Evolutionary conservation across 2,888 invertebrate genomes (phyloP), one percentile per base, ranked within the genome.

Genomic region (Nomada flava): DNA sequence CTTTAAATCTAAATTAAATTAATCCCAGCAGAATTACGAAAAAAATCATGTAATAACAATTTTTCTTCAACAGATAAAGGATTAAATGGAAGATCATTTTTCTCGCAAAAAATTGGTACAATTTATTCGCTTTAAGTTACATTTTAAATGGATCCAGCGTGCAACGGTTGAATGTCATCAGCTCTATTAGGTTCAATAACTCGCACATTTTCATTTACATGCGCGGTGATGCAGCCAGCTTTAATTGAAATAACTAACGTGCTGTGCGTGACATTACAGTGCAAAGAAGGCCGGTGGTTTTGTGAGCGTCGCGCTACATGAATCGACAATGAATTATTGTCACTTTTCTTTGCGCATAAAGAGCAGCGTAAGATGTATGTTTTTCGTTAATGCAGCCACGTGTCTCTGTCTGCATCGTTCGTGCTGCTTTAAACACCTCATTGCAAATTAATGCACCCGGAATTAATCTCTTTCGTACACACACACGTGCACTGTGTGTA

Each of bases 211-310:
- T 67, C 72, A 81, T 74, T 85, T 74, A 64, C 76, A 78, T 77
- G 75, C 82, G 20, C 50, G 13, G 42, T 62, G 63, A 82, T 77
- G 70, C 64, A 65, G 73, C 26, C 52, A n/a, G n/a, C 7, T 70
- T 67, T 85, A 83, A 89, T 89, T 89, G 83, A 86, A 88, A 89
- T 84, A 84, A 87, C 36, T 71, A 69, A 83, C 85, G 64, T 73
- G 79, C 65, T 68, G 23, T 44, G 67, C 59, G 71, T 82, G 77
- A 77, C 73, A 74, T 76, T 79, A 76, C 60, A 60, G 67, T 44
- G 29, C 9, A 53, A 15, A 77, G 84, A 89, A 87, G 87, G 88
- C 73, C 80, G 78, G 59, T 52, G 55, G 50, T 63, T 76, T 60
- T 63, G 42, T 60, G 64, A 68, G 44, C 59, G 52, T 15, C 5